Conservation (phyloP, 2,888 invertebrate species). For the Lymantria dispar region DNA sequence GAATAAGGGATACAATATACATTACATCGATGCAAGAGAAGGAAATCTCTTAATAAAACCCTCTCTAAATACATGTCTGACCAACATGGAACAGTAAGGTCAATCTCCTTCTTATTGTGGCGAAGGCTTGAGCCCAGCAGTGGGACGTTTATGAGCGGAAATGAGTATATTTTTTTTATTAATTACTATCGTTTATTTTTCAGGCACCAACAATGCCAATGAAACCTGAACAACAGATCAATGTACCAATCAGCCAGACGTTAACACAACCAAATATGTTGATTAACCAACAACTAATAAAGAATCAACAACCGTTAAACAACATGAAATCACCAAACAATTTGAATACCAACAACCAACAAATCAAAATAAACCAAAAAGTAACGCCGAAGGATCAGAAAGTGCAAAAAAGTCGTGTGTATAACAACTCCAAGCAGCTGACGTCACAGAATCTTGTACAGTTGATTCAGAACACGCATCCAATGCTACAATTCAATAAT, state of each 20-base stretch:
- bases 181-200: constrained; percentile 4
- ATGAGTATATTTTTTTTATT: too few relatives aligned
- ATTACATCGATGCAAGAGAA: too few relatives aligned
- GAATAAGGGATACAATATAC: too few relatives aligned
- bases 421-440: constrained; percentile 55
- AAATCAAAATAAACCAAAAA: constrained; percentile 11
- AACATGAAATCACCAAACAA: constrained; percentile 29
- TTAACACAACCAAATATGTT: constrained; percentile 35
- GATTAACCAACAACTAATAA: constrained; percentile 47
- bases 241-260: constrained; percentile 18
- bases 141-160: too few relatives aligned
- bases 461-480: constrained; percentile 71
- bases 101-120: too few relatives aligned
- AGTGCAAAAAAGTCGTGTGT: constrained; percentile 54
- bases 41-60: too few relatives aligned
- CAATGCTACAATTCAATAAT: constrained; percentile 64
- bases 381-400: constrained; percentile 39
- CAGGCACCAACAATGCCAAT: constrained; percentile 56
- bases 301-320: constrained; percentile 32
- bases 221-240: constrained; percentile 34
- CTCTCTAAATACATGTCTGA: too few relatives aligned
- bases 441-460: constrained; percentile 69
- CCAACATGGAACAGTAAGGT: too few relatives aligned
- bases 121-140: too few relatives aligned
- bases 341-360: constrained; percentile 15